Evolutionary conservation across 1,140 invertebrate species (phyloP), one percentile per base, ranked within the genome.

Genomic region (Trichonephila clavata): DNA sequence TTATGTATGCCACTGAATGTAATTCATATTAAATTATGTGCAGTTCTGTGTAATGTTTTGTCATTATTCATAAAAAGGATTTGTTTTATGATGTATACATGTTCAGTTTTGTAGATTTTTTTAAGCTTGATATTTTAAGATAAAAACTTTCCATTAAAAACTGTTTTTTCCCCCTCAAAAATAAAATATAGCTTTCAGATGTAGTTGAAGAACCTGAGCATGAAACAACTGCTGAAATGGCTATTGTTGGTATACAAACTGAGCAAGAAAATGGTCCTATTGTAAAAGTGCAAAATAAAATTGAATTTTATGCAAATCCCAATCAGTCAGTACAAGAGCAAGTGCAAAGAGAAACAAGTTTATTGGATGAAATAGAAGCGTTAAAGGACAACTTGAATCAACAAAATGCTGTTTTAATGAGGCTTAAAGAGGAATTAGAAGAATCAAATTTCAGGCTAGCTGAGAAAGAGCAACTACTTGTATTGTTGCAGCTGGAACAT

Each of bases 371-470:
- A 94, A 94, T 94, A 61, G 57, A 81, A 24, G 93, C 93, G 8
- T 39, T 90, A 39, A 94, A 94, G 43, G 93, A 94, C 8, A 94
- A 94, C 81, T 90, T 94, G 63, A 61, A 77, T 57, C 93, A 94
- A 59, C 93, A 94, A 87, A 94, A 94, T 94, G 81, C 93, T 57
- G 93, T 94, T 86, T 68, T 94, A 20, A 21, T 86, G 16, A 68
- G 93, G 63, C 81, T 94, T 20, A 94, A 94, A 65, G 93, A 90
- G 63, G 93, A 94, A 16, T 84, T 94, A 87, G 93, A 94, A 24
- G 88, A 91, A 71, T 27, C 93, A 16, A 86, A 92, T 91, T 68
- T n/a, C 24, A 77, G 18, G 18, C 21, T 94, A 24, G 88, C n/a
- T 61, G 77, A 91, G 50, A 94, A 94, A 91, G 93, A 92, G 81